Conservation (phyloP, 2,797 vertebrate genomes). For the Centropyge bicolor region DNA sequence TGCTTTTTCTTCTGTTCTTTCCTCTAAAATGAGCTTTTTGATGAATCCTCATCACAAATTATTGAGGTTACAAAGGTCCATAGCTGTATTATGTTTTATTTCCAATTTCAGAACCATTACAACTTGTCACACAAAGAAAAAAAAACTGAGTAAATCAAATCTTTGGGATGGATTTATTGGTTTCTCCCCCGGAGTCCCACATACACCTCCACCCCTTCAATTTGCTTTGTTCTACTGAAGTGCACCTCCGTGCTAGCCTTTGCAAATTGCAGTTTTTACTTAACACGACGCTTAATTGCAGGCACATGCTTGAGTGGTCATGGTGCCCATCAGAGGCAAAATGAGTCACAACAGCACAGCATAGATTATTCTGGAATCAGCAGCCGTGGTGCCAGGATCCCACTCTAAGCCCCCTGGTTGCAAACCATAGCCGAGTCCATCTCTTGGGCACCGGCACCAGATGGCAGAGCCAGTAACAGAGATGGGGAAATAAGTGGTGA, state of each 20-base stretch:
- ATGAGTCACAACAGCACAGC: conserved; percentile 69
- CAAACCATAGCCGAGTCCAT: conserved; percentile 70
- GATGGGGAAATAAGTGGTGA: conserved; percentile 36
- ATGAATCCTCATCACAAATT: conserved; percentile 12
- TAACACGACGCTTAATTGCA: conserved; percentile 80
- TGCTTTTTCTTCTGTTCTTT: not conserved
- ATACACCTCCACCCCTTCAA: conserved; percentile 32
- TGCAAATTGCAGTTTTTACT: conserved; percentile 83
- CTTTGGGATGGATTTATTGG: conserved; percentile 25
- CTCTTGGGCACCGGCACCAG: conserved; percentile 77
- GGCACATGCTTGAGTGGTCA: conserved; percentile 81
- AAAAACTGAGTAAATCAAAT: conserved; percentile 36
- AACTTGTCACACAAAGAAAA: not conserved
- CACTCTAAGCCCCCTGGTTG: conserved; percentile 59
- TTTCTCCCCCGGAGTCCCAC: conserved; percentile 26
- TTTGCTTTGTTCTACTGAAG: conserved; percentile 67
- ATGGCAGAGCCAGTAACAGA: conserved; percentile 73
- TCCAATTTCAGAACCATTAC: conserved; percentile 17
- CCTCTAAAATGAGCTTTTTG: conserved; percentile 4
- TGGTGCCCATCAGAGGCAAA: conserved; percentile 73
- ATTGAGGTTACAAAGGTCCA: not conserved
- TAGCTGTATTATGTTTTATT: not conserved
- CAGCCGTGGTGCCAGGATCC: conserved; percentile 66
- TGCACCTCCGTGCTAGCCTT: conserved; percentile 72
- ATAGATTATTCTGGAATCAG: conserved; percentile 77